Conservation (phyloP, 64 coral and sea anemone species). For the Acropora yongei region DNA sequence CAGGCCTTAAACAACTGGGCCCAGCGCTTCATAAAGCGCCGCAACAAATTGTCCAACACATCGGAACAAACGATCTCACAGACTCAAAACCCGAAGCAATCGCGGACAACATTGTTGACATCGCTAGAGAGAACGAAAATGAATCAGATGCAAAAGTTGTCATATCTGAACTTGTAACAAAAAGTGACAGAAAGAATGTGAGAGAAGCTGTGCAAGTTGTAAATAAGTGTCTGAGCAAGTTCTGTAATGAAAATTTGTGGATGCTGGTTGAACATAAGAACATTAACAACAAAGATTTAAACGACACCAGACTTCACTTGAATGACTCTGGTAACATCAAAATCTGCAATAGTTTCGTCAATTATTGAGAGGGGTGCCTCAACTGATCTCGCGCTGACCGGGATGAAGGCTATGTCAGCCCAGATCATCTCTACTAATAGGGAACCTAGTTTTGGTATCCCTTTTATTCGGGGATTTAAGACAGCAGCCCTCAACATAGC, state of each 20-base stretch:
- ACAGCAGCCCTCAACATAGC: too few species aligned
- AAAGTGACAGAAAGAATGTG: not conserved
- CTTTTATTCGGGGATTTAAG: too few species aligned
- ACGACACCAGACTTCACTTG: not conserved
- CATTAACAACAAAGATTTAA: not conserved
- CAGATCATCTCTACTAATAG: not conserved
- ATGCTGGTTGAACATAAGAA: not conserved
- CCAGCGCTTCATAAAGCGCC: not conserved
- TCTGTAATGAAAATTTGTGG: not conserved
- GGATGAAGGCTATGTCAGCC: not conserved
- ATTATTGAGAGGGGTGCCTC: not conserved
- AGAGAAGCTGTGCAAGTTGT: not conserved
- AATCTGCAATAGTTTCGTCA: not conserved
- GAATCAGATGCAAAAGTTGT: constrained; percentile 11
- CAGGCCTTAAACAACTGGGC: too few species aligned
- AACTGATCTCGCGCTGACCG: not conserved
- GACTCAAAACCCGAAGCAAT: not conserved
- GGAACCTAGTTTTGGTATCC: not conserved
- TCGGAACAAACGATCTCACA: not conserved
- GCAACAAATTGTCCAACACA: not conserved
- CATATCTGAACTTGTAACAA: not conserved
- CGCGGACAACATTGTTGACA: constrained; percentile 10
- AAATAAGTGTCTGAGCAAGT: not conserved
- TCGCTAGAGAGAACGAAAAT: not conserved
- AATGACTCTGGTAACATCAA: constrained; percentile 6